Conservation (phyloP, 2,797 vertebrate species). For the Sylvilagus floridanus region DNA sequence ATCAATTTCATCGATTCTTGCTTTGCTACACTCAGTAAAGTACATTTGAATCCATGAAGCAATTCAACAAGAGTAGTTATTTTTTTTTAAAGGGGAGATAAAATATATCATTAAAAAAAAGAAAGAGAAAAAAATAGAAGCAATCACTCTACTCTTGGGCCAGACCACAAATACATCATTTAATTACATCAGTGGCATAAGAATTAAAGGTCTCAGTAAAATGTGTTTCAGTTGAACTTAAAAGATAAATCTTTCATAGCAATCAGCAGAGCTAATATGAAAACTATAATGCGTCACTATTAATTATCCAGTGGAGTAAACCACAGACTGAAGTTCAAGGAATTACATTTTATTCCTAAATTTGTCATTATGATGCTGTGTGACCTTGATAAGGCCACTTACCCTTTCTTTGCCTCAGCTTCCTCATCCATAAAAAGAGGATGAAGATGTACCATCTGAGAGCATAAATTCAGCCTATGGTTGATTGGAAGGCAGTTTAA, state of each 20-base stretch:
- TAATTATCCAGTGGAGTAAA: constrained; percentile 79
- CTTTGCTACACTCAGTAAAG: not conserved
- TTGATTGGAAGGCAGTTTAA: constrained; percentile 68
- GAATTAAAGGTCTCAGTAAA: constrained; percentile 74
- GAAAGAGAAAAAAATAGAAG: not conserved
- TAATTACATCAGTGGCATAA: constrained; percentile 73
- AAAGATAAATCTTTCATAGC: constrained; percentile 75
- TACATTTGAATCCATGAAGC: constrained; percentile 2
- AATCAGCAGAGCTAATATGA: constrained; percentile 70
- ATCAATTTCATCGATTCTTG: constrained; percentile 27
- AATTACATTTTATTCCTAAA: constrained; percentile 79
- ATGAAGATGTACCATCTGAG: constrained; percentile 56
- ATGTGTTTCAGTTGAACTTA: constrained; percentile 73
- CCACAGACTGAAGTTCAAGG: constrained; percentile 69
- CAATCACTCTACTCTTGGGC: not conserved
- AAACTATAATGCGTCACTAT: constrained; percentile 69
- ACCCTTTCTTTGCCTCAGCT: constrained; percentile 70
- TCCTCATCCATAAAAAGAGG: constrained; percentile 67
- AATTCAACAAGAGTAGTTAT: constrained; percentile 10
- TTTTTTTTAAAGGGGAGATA: not conserved
- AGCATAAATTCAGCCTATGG: constrained; percentile 58
- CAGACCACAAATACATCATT: constrained; percentile 54
- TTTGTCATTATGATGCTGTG: constrained; percentile 70
- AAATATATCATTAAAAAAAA: constrained; percentile 50
- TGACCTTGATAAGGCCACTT: constrained; percentile 78